Evolutionary conservation across 2,113 vertebrate genomes (phyloP).

Genomic region (Petromus typicus): DNA sequence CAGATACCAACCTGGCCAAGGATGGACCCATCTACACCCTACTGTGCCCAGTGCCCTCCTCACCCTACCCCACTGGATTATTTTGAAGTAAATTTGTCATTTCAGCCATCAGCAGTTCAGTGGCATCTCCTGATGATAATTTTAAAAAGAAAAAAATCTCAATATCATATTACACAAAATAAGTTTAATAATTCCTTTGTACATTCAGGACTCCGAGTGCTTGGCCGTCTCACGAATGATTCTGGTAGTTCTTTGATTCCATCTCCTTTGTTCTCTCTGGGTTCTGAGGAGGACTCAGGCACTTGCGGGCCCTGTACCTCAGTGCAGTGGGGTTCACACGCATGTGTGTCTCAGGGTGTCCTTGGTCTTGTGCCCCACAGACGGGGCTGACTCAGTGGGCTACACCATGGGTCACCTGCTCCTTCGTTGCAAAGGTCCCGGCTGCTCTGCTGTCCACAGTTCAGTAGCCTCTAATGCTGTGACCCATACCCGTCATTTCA

Average conservation of each 20-base stretch:
- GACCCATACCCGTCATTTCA: background rate
- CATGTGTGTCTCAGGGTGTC: no score
- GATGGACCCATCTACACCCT: background rate
- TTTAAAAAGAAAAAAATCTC: background rate
- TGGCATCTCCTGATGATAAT: no score
- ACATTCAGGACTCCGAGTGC: background rate
- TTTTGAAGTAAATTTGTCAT: background rate
- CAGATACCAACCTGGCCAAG: rapidly evolving
- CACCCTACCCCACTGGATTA: rapidly evolving
- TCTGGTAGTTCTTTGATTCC: background rate
- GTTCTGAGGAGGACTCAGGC: no score
- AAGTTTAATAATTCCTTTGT: rapidly evolving
- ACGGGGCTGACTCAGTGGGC: background rate
- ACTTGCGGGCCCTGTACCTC: background rate
- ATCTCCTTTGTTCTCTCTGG: background rate
- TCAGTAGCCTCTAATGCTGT: background rate
- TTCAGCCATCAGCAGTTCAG: background rate
- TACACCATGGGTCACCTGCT: background rate
- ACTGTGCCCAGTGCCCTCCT: background rate
- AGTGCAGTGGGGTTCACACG: background rate
- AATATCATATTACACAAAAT: background rate
- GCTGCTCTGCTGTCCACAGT: rapidly evolving
- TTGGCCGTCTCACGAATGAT: background rate
- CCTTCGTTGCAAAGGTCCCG: rapidly evolving
- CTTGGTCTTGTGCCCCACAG: background rate